Percentiles rank a stretch among this genome's conserved stretches.
Conservation (phyloP, 2,113 vertebrate genomes). For the Centropristis striata region DNA sequence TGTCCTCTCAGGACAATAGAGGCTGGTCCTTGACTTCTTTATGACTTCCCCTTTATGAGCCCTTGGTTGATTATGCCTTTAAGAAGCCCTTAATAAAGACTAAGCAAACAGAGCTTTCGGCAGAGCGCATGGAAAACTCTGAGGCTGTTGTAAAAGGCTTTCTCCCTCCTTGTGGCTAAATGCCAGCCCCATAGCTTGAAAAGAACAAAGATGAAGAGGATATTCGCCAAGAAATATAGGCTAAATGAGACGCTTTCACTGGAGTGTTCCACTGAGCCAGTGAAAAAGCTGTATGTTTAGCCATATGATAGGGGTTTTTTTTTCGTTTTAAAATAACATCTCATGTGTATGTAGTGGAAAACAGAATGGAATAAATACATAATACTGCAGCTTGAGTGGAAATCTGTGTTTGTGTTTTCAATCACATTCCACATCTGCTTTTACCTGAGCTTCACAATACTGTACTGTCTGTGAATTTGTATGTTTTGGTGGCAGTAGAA, state of each 20-base stretch:
- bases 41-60: slow-evolving; percentile 78
- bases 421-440: background rate
- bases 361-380: background rate
- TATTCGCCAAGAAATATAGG: slow-evolving; percentile 24
- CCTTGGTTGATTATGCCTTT: slow-evolving; percentile 65
- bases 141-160: slow-evolving; percentile 27
- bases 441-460: background rate
- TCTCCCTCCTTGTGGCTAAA: slow-evolving; percentile 40
- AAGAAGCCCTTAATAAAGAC: slow-evolving; percentile 76
- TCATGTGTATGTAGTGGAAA: background rate
- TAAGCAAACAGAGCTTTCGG: slow-evolving; percentile 75
- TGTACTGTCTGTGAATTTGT: background rate
- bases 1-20: slow-evolving; percentile 66
- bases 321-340: background rate
- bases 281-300: slow-evolving; percentile 38
- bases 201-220: slow-evolving; percentile 33
- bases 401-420: background rate
- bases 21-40: slow-evolving; percentile 73
- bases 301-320: slow-evolving; percentile 8
- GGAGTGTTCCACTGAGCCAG: slow-evolving; percentile 5
- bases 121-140: slow-evolving; percentile 50
- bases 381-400: background rate
- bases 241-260: slow-evolving; percentile 41
- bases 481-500: background rate
- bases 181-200: slow-evolving; percentile 40